Base-by-base conservation (phyloP, 2,888 invertebrate genomes). In the Caenorhabditis afra region DNA sequence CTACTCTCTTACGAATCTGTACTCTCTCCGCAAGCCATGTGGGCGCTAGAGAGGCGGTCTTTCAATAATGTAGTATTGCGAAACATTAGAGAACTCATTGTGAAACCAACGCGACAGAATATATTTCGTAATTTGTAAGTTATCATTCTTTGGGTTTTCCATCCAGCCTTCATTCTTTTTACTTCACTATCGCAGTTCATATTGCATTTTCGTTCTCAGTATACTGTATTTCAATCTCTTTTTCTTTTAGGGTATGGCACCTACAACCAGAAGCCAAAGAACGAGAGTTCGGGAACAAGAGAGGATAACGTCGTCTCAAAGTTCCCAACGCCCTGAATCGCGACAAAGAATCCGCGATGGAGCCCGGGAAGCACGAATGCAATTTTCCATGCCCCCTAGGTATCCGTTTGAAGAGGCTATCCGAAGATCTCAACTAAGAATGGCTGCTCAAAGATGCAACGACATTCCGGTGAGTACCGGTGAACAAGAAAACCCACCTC, bases 61-160 rank as follows among this genome's bases (percentile, higher is more conserved):
- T 18, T 23, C 22, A 53, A 52, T 44, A 47, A 29, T 58, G 58
- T 61, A 66, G 55, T 61, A 59, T 76, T 76, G 61, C 62, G 75
- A 76, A 76, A 67, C 62, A 23, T 50, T 41, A 55, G 45, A 67
- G 55, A 70, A 70, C 53, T 47, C 61, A 70, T 70, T 45, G 61
- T 47, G 18, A 44, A 70, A 61, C 59, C 58, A 23, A 16, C 41
- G n/a, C 50, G 35, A 53, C 23, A 14, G 14, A 18, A 18, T 10
- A 50, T 58, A 61, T 76, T 76, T 76, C 67, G 67, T 57, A 76
- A 75, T 45, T 14, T 47, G 29, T 16, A 23, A 20, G 50, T 64
- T 64, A 64, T 65, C 59, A 52, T 70, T 71, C 29, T 29, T 18
- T 23, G 41, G 47, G n/a, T 53, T 68, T 1, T 45, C 11, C 20